These are phyloP conservation scores for Amblyornis subalaris DNA, from an alignment of 2,113 vertebrate genomes.

Conservation along the genomic window DNA sequence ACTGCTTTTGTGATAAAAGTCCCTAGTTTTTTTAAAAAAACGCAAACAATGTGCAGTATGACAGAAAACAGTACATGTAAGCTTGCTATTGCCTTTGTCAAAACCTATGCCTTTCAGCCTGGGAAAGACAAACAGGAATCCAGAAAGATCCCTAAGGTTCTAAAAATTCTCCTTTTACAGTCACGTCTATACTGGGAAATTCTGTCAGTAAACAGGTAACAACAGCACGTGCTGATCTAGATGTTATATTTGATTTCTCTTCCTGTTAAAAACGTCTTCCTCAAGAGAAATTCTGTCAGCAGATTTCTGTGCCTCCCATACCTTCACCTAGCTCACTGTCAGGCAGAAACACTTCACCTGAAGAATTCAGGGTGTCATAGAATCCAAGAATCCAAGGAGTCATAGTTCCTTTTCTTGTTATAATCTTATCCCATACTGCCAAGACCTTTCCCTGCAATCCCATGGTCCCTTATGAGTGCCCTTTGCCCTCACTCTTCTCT, in stretches of 20 bases:
- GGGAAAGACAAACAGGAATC: neutral
- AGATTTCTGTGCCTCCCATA: neutral
- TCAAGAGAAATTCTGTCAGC: neutral
- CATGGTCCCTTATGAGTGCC: neutral
- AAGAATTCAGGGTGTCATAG: neutral
- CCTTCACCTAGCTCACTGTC: neutral
- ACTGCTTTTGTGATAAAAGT: neutral
- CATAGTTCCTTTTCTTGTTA: neutral
- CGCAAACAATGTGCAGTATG: neutral
- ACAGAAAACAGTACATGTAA: neutral
- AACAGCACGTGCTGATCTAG: neutral
- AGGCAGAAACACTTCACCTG: neutral
- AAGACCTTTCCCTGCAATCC: neutral
- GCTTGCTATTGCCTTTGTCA: neutral
- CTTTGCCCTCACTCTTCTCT: neutral
- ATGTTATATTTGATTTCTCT: neutral
- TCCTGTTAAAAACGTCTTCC: neutral
- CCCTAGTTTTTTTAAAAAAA: neutral
- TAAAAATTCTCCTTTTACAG: neutral
- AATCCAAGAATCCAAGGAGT: neutral
- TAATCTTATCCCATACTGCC: neutral
- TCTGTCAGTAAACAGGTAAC: neutral
- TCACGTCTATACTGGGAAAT: neutral
- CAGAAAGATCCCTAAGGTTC: neutral
- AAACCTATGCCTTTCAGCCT: neutral